Base-by-base conservation (phyloP, 2,113 vertebrate genomes). In the Syngnathoides biaculeatus region DNA sequence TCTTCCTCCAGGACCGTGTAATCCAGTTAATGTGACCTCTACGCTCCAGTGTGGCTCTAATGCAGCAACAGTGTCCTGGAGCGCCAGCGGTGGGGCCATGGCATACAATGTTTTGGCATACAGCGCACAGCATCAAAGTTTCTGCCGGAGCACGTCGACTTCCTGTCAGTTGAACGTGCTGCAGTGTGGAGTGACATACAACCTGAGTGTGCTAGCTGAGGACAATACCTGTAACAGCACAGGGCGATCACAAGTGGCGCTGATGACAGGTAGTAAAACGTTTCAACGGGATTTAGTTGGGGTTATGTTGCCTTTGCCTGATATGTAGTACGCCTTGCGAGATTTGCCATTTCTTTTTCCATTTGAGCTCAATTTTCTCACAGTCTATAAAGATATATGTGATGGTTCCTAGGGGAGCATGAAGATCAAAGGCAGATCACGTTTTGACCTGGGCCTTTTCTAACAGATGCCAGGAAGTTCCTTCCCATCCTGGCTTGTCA, bases 171-270 rank as follows among this genome's bases (percentile, higher is more conserved):
- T 92, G 57, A 62, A 56, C 2, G 67, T 65, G n/a, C 75, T 93
- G 62, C 65, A 68, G 17, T 92, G 92, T 43, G 91, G 91, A 13
- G 79, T 71, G 26, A 68, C 40, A 38, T 92, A 91, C 67, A 87
- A 75, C 65, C 63, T 92, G 26, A 88, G 85, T 2, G 88, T 93
- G 19, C 59, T 84, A 8, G 85, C 88, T n/a, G 80, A 86, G 27
- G 84, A 82, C 4, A 58, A 22, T 45, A 69, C 39, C 3, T 92
- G 90, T 61, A 86, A 86, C 72, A 90, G 89, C 82, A 84, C 77
- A 1, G 81, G 86, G 45, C 30, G 35, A 45, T 61, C 17, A 40
- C 67, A 26, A 24, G 8, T 67, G 40, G 47, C 30, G 20, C 35
- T 90, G 13, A 65, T 35, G 61, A 88, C 89, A 85, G 88, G 89